Base-by-base conservation (phyloP, 2,888 invertebrate genomes). In the Tiphia femorata region DNA sequence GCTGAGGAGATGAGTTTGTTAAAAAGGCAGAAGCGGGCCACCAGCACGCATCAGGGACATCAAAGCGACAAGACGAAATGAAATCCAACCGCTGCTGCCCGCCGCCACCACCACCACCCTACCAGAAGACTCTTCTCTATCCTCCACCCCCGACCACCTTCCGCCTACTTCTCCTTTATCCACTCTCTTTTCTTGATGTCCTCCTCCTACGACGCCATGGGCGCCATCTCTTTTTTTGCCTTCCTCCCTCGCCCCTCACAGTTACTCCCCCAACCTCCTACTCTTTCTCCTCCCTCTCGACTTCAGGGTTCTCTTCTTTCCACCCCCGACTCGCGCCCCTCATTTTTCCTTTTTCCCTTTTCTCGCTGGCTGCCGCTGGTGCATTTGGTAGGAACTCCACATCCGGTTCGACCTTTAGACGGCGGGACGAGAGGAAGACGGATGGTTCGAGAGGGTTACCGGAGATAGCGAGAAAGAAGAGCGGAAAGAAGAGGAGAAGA, bases 11-110 rank as follows among this genome's bases (percentile, higher is more conserved):
- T 84, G 84, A 84, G 84, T 84, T 84, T 84, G 84, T 84, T 84
- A 83, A 83, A 83, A 84, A 82, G 83, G 81, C 80, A 84, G 82
- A 84, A 84, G 80, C 83, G 79, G 81, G 78, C 80, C 80, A 83
- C 77, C 77, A 78, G 78, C 79, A 83, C 84, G 84, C 84, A 82
- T 83, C 83, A 83, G 77, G 74, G 77, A 84, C 84, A 84, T 84
- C 84, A 84, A 84, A 84, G 84, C 72, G 79, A 79, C 78, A 81
- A 80, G 80, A 79, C 83, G 80, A 84, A 84, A 84, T 84, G 83
- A 84, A 84, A 84, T 84, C 83, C 82, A 78, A 81, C 80, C 78
- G 77, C 76, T 77, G 73, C 72, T 71, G 72, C 71, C 71, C 72
- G 70, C 64, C 64, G 62, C 68, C 67, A 59, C 64, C 53, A 47